Evolutionary conservation across 1,140 invertebrate genomes (phyloP).

Genomic region (Mya arenaria): DNA sequence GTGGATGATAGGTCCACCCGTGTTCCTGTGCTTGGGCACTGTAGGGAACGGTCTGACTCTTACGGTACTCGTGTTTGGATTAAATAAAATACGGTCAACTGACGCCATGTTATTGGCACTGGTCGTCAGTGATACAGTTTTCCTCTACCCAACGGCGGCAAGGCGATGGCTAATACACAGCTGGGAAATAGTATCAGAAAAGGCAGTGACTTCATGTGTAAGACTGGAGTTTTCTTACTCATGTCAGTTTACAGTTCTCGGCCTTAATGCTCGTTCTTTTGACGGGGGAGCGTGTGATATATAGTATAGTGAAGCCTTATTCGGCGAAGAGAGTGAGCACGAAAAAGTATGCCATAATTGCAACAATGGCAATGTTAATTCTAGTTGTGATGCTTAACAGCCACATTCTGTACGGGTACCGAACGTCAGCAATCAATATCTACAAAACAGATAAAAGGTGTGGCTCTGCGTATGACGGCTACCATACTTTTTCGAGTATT

Average conservation of each 20-base stretch:
- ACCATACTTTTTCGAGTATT: constrained; percentile 1
- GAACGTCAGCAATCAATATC: not conserved
- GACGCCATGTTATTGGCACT: constrained; percentile 54
- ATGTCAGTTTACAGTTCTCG: constrained; percentile 56
- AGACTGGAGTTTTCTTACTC: constrained; percentile 56
- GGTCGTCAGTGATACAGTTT: constrained; percentile 59
- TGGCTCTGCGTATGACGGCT: not conserved
- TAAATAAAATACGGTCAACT: constrained; percentile 39
- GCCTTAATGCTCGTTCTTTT: constrained; percentile 67
- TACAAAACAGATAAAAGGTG: not conserved
- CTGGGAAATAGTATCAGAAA: constrained; percentile 53
- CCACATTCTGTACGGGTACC: constrained; percentile 3
- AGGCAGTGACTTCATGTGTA: constrained; percentile 51
- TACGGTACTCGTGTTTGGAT: constrained; percentile 40
- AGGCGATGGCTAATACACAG: constrained; percentile 57
- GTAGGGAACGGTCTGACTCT: constrained; percentile 62
- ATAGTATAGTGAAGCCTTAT: constrained; percentile 63
- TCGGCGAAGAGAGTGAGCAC: constrained; percentile 52
- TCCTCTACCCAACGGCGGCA: constrained; percentile 63
- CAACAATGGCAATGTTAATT: not conserved
- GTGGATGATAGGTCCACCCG: constrained; percentile 45
- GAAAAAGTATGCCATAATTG: not conserved
- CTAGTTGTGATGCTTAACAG: not conserved
- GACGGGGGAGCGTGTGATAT: constrained; percentile 63
- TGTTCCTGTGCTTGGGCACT: constrained; percentile 60